phyloP scores from a whole-genome alignment of 2,888 invertebrate genomes.

The Hemithea aestivaria region DNA sequence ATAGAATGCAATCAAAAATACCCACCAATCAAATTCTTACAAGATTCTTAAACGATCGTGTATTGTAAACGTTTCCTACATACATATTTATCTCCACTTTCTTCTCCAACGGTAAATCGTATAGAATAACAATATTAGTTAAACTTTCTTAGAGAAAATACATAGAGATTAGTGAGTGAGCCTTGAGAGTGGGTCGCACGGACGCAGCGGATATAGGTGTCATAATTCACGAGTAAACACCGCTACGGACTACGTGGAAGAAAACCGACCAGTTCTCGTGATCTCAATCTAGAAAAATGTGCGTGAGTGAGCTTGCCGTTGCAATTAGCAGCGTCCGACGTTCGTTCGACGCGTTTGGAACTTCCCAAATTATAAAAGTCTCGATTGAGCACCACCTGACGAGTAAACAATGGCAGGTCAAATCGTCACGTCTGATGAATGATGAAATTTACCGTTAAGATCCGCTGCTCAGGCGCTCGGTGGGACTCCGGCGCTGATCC shows the following conservation, averaged over 20 bases:
- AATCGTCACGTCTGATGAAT: slow-evolving; percentile 58
- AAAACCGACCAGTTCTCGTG: slow-evolving; percentile 36
- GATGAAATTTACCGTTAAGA: slow-evolving; percentile 73
- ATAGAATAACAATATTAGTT: slow-evolving; percentile 26
- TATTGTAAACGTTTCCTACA: slow-evolving; percentile 35
- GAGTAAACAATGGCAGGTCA: slow-evolving; percentile 67
- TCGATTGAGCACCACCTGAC: slow-evolving; percentile 59
- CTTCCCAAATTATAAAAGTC: too few species aligned
- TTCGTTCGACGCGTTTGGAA: slow-evolving; percentile 3
- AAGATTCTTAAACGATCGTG: slow-evolving; percentile 47
- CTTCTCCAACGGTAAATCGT: slow-evolving; percentile 61
- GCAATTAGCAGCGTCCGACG: slow-evolving; percentile 10
- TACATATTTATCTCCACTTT: slow-evolving; percentile 56
- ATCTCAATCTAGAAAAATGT: slow-evolving; percentile 47
- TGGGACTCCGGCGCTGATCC: slow-evolving; percentile 49
- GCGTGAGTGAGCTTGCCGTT: slow-evolving; percentile 31
- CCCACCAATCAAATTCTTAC: slow-evolving; percentile 49
- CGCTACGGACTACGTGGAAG: slow-evolving; percentile 65
- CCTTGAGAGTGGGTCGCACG: slow-evolving; percentile 32
- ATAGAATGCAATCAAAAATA: too few species aligned
- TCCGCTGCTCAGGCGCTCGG: slow-evolving; percentile 51
- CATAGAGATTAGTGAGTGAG: slow-evolving; percentile 32
- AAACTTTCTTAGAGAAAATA: slow-evolving; percentile 44
- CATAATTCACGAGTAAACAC: slow-evolving; percentile 72
- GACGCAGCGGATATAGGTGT: slow-evolving; percentile 48